Evolutionary conservation across 23 tunicate species (phyloP), one percentile per base, ranked within the genome.

Genomic region (Ascidia mentula): DNA sequence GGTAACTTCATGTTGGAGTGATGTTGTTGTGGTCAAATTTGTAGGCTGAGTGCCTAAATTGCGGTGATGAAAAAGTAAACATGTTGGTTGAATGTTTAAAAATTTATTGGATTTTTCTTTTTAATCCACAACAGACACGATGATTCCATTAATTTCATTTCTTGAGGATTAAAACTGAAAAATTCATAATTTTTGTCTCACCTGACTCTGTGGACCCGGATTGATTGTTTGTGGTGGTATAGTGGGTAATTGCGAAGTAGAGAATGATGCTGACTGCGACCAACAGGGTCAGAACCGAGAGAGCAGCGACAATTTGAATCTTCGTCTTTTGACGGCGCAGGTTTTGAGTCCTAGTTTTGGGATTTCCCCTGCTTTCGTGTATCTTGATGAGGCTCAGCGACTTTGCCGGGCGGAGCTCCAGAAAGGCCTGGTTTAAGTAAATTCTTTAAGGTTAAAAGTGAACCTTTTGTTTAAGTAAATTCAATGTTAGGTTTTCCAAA

Each of bases 171-270:
- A n/a, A n/a, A n/a, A n/a, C n/a, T n/a, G n/a, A n/a, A n/a, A n/a
- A n/a, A n/a, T n/a, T n/a, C 15, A 42, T 1, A 26, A 53, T 6
- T 9, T 5, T 5, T 20, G 1, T 53, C 13, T 53, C 65, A 53
- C 65, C 65, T 53, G 65, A 20, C 13, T 53, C 65, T 53, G 65
- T 53, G 65, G 65, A 53, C 65, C 65, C 65, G 65, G 65, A 53
- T 53, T 5, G 13, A 20, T 53, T 26, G 22, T 3, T 53, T 5
- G 65, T 53, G 24, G 65, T 28, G 13, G 24, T 53, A 53, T 53
- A 53, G 65, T 53, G 65, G 28, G 24, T 53, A 53, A 53, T 53
- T 6, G 65, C 65, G 65, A 53, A 53, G 65, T 53, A 53, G 7
- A 53, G 65, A 53, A 53, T 53, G 13, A 53, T 53, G 13, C 65